Evolutionary conservation across 37 sponge, comb jelly and placozoan species (phyloP), one percentile per base, ranked within the genome.

Genomic region (Oscarella lobularis): DNA sequence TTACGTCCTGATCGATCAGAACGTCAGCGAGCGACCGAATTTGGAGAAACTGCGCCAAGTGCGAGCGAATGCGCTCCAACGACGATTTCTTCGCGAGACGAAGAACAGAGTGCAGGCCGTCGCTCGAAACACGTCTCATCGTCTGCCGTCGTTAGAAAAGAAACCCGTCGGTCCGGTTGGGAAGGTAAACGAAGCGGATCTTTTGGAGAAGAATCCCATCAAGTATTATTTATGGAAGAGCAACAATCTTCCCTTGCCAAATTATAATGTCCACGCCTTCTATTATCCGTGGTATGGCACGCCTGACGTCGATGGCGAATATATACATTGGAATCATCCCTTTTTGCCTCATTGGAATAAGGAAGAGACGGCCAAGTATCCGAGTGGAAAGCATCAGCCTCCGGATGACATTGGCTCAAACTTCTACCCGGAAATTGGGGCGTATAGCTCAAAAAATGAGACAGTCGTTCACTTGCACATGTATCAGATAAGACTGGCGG

Each of bases 271-370:
- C 1, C 94, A 92, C 67, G 78, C 72, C 5, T 92, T 92, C 39
- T 92, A 92, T 74, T 92, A 92, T 75, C 38, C 83, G 37, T 92
- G 94, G 94, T 92, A 83, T 41, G 90, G 84, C 1, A 81, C 54
- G 38, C 70, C 77, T 3, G 40, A 41, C 37, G 41, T 4, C 0
- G 93, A 92, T 39, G 94, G 87, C n/a, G 5, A 36, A 27, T 92
- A 86, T 67, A 39, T 78, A 20, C 94, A 92, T 71, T 92, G 94
- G 94, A 89, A 92, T 73, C 94, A 92, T 74, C 38, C 60, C n/a
- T 83, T 79, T 40, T 40, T 92, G 35, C 84, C 84, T 36, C 90
- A 89, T 79, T 92, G 94, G 94, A 34, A 86, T 31, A n/a, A 77
- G 4, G 38, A 72, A 1, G 41, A 82, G 0, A 76, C 84, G 1